Evolutionary conservation across 2,797 vertebrate species (phyloP).

Genomic region (Cercopithecus diana): DNA sequence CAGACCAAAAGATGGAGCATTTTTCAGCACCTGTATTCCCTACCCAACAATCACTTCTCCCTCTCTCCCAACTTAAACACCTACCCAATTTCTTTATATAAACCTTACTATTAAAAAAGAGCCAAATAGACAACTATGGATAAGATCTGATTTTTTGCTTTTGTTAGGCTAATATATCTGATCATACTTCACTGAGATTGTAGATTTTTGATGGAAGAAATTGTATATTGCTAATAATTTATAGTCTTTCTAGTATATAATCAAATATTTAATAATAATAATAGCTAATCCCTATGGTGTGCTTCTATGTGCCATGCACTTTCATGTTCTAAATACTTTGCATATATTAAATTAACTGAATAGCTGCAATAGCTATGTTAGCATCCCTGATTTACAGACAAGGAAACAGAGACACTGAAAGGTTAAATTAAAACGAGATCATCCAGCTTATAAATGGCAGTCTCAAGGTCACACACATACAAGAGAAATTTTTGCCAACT

Average conservation of each 20-base stretch:
- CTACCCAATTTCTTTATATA: constrained; percentile 11
- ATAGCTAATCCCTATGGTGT: not conserved
- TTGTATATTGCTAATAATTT: not conserved
- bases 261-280: not conserved
- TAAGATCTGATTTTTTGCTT: constrained; percentile 27
- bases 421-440: not conserved
- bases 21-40: not conserved
- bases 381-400: not conserved
- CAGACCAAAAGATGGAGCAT: not conserved
- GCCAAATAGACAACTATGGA: constrained; percentile 9
- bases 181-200: not conserved
- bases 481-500: constrained; percentile 29
- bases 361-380: not conserved
- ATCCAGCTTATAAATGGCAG: not conserved
- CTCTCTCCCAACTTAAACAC: not conserved
- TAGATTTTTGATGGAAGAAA: constrained; percentile 5
- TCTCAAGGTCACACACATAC: not conserved
- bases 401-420: constrained; percentile 19
- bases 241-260: not conserved
- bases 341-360: not conserved
- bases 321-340: constrained; percentile 1
- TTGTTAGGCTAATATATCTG: not conserved
- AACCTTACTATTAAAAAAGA: not conserved
- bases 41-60: not conserved
- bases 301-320: not conserved